Evolutionary conservation across 2,888 invertebrate species (phyloP), one percentile per base, ranked within the genome.

Genomic region (Drosophila putrida): DNA sequence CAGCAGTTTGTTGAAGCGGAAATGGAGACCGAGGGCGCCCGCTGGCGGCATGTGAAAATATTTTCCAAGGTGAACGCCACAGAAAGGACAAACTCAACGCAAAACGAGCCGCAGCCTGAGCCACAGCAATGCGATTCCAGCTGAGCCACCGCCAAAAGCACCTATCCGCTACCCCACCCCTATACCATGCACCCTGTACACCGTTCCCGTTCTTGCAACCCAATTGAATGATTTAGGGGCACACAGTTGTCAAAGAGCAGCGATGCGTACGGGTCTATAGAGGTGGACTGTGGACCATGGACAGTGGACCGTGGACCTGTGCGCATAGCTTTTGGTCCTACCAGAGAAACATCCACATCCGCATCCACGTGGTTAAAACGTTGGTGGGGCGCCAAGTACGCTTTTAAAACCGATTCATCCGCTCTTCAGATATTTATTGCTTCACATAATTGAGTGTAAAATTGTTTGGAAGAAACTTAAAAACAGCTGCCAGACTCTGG

Each of bases 351-450:
- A 46, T 43, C 27, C 61, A 47, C 57, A 61, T 60, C 41, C 46
- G 31, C 35, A 55, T 44, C 54, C 55, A 67, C 59, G 67, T 59
- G 66, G 53, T 51, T 63, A 33, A 63, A 58, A 13, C 58, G 55
- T 46, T 60, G 54, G 51, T 62, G 68, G 82, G 70, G 87, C 84
- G 89, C 87, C 89, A 88, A 80, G 89, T 80, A 71, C 51, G 78
- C 85, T 85, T 88, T 89, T 85, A 77, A 88, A 89, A 88, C 66
- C 85, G 82, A 85, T 89, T 88, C 80, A 89, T 85, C 75, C 82
- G 78, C 51, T 64, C 63, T 53, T 58, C 69, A 50, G 67, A 75
- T 78, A 84, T 84, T 88, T 84, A 84, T 88, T 80, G 80, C 87
- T 15, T 39, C 70, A 79, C 77, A 89, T 82, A 85, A 85, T 89